Evolutionary conservation across 2,888 invertebrate genomes (phyloP).

Genomic region (Pseudolycoriella hygida): DNA sequence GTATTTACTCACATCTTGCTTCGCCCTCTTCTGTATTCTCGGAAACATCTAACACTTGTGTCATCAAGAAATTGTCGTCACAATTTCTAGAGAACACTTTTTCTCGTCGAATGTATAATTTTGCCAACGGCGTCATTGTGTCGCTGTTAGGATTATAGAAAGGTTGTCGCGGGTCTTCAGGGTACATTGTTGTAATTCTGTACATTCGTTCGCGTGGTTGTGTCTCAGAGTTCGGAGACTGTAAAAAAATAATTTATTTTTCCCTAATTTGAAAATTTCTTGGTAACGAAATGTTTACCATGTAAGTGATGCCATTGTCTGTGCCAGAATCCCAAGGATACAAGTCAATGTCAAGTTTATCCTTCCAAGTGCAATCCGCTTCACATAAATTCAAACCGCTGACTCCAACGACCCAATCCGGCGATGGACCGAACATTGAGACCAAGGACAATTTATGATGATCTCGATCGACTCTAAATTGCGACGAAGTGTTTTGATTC

Average conservation of each 20-base stretch:
- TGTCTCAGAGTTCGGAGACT: conserved; percentile 67
- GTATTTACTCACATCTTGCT: conserved; percentile 39
- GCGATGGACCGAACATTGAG: conserved; percentile 86
- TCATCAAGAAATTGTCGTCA: conserved; percentile 41
- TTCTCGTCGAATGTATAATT: conserved; percentile 57
- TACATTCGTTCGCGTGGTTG: conserved; percentile 69
- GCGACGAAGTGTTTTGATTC: conserved; percentile 63
- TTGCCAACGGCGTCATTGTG: conserved; percentile 70
- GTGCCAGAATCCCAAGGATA: conserved; percentile 95
- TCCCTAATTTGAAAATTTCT: background rate
- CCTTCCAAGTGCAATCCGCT: conserved; percentile 82
- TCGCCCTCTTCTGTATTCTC: conserved; percentile 50
- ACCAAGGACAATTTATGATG: conserved; percentile 75
- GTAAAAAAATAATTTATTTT: conserved; percentile 9
- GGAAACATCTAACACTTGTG: conserved; percentile 39
- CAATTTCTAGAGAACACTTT: conserved; percentile 57
- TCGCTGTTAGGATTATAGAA: conserved; percentile 60
- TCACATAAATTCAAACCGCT: conserved; percentile 75
- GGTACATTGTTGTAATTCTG: conserved; percentile 76
- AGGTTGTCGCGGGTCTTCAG: conserved; percentile 80
- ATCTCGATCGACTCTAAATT: conserved; percentile 66
- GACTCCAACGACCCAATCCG: conserved; percentile 96
- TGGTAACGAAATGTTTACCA: conserved; percentile 35
- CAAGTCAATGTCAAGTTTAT: conserved; percentile 62
- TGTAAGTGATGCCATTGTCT: conserved; percentile 80